Base-by-base conservation (phyloP, 2,797 vertebrate genomes). In the Oryzias dopingdopingensis region DNA sequence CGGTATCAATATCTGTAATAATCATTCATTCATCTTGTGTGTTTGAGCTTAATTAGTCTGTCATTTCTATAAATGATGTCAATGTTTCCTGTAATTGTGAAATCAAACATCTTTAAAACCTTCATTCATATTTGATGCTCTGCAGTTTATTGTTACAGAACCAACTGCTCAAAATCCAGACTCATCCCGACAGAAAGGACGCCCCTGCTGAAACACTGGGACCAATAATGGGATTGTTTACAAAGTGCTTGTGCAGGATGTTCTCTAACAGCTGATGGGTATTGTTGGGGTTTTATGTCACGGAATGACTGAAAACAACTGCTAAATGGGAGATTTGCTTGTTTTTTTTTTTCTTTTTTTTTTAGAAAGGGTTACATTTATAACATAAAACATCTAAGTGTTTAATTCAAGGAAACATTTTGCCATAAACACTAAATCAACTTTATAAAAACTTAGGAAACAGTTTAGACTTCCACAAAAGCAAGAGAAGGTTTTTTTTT, bases 151-250 rank as follows among this genome's bases (percentile, higher is more conserved):
- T 22, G 51, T 74, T 69, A 60, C 56, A 70, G 59, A 65, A 49
- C 37, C 12, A 81, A 70, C 65, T 54, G 56, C 72, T 77, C 57
- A 47, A 56, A 63, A 49, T 59, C 61, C 56, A 41, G 26, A 70
- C 65, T 58, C n/a, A 0, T 50, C 46, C 61, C 52, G 60, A 47
- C 45, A 56, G 59, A 43, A 50, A 53, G 53, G 67, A 61, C 55
- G 26, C 51, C 61, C 48, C 43, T 40, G 66, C 64, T 70, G 59
- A 74, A 72, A 80, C 72, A 72, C 72, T 82, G 79, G 81, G 72
- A 82, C 67, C 65, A 64, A 62, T 60, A 49, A 61, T 42, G 42
- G 47, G 52, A 68, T 68, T 84, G 85, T 86, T 86, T 87, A 86
- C 83, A 82, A 69, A 14, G 68, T 44, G 65, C 73, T 62, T 66